Evolutionary conservation across 2,113 vertebrate genomes (phyloP).

Genomic region (Festucalex cinctus): DNA sequence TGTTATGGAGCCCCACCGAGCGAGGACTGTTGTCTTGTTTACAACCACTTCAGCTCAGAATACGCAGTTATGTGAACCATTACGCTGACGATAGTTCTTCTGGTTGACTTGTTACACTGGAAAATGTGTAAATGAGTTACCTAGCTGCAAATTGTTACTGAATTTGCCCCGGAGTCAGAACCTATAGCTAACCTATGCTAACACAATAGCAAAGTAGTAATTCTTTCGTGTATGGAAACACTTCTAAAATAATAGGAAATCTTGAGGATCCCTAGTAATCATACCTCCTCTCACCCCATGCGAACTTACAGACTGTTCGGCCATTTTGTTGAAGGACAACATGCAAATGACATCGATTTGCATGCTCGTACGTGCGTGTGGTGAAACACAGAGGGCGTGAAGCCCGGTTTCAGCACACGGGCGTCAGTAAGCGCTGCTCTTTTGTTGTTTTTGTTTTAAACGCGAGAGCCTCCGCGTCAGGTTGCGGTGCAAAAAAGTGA

Average conservation of each 20-base stretch:
- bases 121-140: background rate
- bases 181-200: no score
- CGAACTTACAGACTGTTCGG: background rate
- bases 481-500: slow-evolving; percentile 24
- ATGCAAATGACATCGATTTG: slow-evolving; percentile 64
- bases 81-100: background rate
- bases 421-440: slow-evolving; percentile 25
- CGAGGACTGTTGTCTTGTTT: slow-evolving; percentile 6
- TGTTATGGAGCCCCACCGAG: background rate
- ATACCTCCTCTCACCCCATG: background rate
- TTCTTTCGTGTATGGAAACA: no score
- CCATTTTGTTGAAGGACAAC: background rate
- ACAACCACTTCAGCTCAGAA: background rate
- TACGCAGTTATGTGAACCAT: background rate
- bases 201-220: no score
- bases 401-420: slow-evolving; percentile 21
- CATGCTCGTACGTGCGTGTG: slow-evolving; percentile 32
- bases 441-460: slow-evolving; percentile 52
- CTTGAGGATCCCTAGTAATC: background rate
- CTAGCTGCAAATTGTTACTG: background rate
- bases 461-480: slow-evolving; percentile 30
- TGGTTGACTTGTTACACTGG: background rate
- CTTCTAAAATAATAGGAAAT: no score
- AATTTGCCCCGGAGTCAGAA: no score
- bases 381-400: slow-evolving; percentile 30